phyloP scores from a whole-genome alignment of 2,888 invertebrate genomes.

The Machimus rusticus region DNA sequence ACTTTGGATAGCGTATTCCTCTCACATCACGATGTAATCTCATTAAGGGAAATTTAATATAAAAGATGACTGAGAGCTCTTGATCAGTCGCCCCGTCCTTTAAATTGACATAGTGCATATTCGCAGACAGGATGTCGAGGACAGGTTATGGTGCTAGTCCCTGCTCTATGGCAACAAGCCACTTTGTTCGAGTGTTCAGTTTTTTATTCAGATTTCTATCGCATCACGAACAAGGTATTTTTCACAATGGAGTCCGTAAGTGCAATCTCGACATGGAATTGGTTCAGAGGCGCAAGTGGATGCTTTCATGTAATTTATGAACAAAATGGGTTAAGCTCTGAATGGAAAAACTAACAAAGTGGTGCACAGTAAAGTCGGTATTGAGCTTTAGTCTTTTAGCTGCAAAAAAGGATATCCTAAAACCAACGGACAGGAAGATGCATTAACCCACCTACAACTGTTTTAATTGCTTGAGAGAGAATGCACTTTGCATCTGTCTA shows the following conservation, averaged over 20 bases:
- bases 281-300: slow-evolving; percentile 44
- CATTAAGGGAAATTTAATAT: neutral
- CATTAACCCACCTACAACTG: slow-evolving; percentile 29
- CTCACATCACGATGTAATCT: neutral
- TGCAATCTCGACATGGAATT: slow-evolving; percentile 40
- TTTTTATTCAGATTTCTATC: slow-evolving; percentile 24
- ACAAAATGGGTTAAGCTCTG: slow-evolving; percentile 51
- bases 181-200: slow-evolving; percentile 20
- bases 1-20: neutral
- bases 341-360: slow-evolving; percentile 49
- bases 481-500: slow-evolving; percentile 14
- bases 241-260: slow-evolving; percentile 34
- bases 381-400: slow-evolving; percentile 7
- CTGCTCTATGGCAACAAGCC: slow-evolving; percentile 38
- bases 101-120: neutral
- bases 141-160: slow-evolving; percentile 28
- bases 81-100: neutral
- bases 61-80: neutral
- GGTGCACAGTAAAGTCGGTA: neutral
- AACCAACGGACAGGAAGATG: slow-evolving; percentile 16
- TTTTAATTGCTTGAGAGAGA: slow-evolving; percentile 31
- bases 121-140: slow-evolving; percentile 24
- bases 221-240: slow-evolving; percentile 30
- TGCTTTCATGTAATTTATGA: slow-evolving; percentile 50
- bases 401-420: neutral